A percentile compares a stretch with the other conserved stretches of the same genome.
These are phyloP conservation scores for Cyprinodon tularosa DNA, from an alignment of 2,113 vertebrate species.

Conservation along the genomic window DNA sequence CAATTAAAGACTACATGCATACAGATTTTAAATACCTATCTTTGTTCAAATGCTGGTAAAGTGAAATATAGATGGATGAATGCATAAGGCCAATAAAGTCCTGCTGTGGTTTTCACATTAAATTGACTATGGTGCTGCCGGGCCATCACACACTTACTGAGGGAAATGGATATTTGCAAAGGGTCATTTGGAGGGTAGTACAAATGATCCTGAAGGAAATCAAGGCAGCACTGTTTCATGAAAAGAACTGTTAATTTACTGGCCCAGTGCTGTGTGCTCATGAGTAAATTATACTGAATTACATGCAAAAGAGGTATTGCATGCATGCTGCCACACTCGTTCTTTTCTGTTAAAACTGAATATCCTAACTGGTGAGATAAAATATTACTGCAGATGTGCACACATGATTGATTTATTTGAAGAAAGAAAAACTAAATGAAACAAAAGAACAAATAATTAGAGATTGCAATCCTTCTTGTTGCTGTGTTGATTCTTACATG, in stretches of 20 bases:
- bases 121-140: constrained; percentile 14
- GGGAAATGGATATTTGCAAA: constrained; percentile 15
- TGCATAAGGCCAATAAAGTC: neutral
- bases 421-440: neutral
- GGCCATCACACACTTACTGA: constrained; percentile 16
- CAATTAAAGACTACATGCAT: neutral
- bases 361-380: neutral
- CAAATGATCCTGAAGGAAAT: neutral
- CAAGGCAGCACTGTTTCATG: constrained; percentile 4
- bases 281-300: neutral
- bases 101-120: constrained; percentile 1
- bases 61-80: neutral
- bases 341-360: neutral
- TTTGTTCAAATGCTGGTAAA: neutral
- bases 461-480: neutral
- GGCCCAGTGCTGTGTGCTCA: neutral
- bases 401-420: neutral
- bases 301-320: neutral
- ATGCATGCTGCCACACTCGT: neutral
- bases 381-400: neutral
- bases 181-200: constrained; percentile 3
- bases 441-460: neutral
- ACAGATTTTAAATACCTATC: neutral
- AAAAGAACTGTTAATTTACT: neutral
- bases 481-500: neutral